Conservation (phyloP, 2,113 vertebrate species). For the Phalacrocorax brasilianus region DNA sequence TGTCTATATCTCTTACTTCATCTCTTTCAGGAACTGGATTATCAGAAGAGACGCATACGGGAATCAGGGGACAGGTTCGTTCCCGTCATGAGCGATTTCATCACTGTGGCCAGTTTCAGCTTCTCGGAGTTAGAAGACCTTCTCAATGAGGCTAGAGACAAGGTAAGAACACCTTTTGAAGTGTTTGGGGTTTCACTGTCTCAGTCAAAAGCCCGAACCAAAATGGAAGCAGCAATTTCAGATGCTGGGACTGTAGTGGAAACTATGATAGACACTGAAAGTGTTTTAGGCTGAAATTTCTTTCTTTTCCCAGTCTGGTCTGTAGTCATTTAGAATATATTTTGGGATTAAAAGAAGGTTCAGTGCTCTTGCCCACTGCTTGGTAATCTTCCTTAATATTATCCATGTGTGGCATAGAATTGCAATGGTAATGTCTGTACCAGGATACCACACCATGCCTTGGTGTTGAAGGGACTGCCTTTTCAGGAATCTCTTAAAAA, state of each 20-base stretch:
- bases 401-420: background rate
- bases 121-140: constrained; percentile 97
- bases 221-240: background rate
- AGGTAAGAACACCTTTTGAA: constrained; percentile 73
- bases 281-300: background rate
- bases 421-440: background rate
- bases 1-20: background rate
- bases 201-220: background rate
- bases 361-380: background rate
- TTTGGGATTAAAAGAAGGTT: background rate
- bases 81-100: constrained; percentile 94
- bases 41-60: constrained; percentile 85
- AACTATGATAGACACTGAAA: background rate
- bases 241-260: background rate
- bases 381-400: background rate
- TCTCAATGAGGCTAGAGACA: constrained; percentile 89
- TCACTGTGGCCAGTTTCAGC: constrained; percentile 96
- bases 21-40: constrained; percentile 87
- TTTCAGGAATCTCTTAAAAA: background rate
- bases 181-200: background rate
- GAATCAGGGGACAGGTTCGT: constrained; percentile 90
- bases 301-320: background rate
- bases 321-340: background rate
- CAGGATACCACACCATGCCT: background rate
- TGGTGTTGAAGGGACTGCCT: background rate